These are phyloP conservation scores for Gymnosoma rotundatum DNA, from an alignment of 2,888 invertebrate genomes.

Conservation along the genomic window DNA sequence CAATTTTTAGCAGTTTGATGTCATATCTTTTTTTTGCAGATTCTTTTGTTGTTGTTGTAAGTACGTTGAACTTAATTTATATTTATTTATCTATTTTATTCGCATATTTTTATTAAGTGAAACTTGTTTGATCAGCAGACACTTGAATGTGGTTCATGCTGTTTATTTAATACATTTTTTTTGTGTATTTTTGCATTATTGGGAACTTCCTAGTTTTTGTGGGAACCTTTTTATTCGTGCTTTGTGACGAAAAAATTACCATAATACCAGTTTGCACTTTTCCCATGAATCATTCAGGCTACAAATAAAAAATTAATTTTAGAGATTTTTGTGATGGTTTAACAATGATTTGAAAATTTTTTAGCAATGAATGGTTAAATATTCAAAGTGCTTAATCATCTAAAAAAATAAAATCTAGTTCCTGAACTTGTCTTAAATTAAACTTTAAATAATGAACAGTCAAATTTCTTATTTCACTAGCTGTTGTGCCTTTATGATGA, in stretches of 20 bases:
- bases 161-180: slow-evolving; percentile 29
- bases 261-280: slow-evolving; percentile 57
- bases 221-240: slow-evolving; percentile 55
- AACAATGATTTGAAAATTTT: neutral
- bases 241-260: slow-evolving; percentile 49
- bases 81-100: slow-evolving; percentile 20
- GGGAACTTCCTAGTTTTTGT: slow-evolving; percentile 62
- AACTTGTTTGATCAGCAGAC: slow-evolving; percentile 54
- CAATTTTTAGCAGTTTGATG: slow-evolving; percentile 17
- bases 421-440: no score
- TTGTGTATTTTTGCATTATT: slow-evolving; percentile 20
- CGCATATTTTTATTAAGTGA: slow-evolving; percentile 17
- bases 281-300: slow-evolving; percentile 59
- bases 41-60: slow-evolving; percentile 49
- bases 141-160: slow-evolving; percentile 19
- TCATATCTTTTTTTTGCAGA: slow-evolving; percentile 44
- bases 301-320: neutral
- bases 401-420: neutral
- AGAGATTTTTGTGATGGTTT: neutral
- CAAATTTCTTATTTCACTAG: no score
- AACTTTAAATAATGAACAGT: no score
- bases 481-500: no score
- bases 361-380: neutral
- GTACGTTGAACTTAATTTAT: slow-evolving; percentile 61
- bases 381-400: neutral